These are phyloP conservation scores for Papilio elwesi DNA, from an alignment of 2,888 invertebrate genomes.

Conservation along the genomic window DNA sequence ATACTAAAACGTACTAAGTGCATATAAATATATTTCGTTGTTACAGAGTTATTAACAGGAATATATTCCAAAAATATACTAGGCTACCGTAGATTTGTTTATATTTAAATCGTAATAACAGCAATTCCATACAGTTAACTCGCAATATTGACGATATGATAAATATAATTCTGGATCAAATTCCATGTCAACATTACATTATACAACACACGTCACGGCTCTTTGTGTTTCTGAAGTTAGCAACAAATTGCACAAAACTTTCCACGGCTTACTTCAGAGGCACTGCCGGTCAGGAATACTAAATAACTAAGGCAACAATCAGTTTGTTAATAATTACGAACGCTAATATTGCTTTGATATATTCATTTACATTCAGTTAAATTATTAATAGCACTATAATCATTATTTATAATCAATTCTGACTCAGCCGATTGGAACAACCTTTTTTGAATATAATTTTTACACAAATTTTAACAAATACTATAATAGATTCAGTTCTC, in stretches of 20 bases:
- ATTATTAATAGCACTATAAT: not conserved
- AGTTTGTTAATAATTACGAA: constrained; percentile 43
- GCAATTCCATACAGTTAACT: constrained; percentile 62
- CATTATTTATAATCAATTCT: constrained; percentile 34
- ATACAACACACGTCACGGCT: constrained; percentile 11
- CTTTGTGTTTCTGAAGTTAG: not conserved
- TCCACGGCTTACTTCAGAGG: not conserved
- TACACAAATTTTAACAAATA: constrained; percentile 8
- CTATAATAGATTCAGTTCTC: not conserved
- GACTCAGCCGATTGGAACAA: constrained; percentile 26
- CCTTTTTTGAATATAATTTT: constrained; percentile 3
- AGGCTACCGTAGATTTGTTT: constrained; percentile 43
- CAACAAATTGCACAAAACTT: not conserved
- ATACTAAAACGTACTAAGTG: constrained; percentile 38
- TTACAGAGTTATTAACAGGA: constrained; percentile 50
- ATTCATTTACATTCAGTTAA: not conserved
- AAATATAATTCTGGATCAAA: constrained; percentile 47
- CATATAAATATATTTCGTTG: constrained; percentile 56
- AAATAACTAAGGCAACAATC: constrained; percentile 73
- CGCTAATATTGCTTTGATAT: constrained; percentile 12
- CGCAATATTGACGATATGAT: constrained; percentile 54
- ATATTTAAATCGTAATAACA: constrained; percentile 50
- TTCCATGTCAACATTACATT: constrained; percentile 41
- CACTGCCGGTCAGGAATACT: constrained; percentile 38
- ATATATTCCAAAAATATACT: constrained; percentile 46